Evolutionary conservation across 2,888 invertebrate genomes (phyloP), one percentile per base, ranked within the genome.

Genomic region (Hoplodrina ambigua): DNA sequence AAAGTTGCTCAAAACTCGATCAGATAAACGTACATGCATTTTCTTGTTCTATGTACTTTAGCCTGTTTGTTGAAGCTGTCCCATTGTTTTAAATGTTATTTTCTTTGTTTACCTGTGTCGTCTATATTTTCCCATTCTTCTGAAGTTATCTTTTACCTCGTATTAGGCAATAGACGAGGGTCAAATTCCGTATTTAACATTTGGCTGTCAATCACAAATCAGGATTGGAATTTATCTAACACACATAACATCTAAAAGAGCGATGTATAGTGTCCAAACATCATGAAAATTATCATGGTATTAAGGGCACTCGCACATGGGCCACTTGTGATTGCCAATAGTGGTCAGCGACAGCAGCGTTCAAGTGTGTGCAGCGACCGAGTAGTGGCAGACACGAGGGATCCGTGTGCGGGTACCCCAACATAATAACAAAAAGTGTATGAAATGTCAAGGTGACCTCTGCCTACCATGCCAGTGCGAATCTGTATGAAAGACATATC

Each of bases 391-490:
- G 30, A 8, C 64, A 19, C 17, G 17, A 53, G 4, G 0, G 11
- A n/a, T 33, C 15, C 11, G 11, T n/a, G 19, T 30, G 2, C 13
- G 19, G 7, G 15, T 46, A 17, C 11, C 46, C 15, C 7, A 6
- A 33, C 11, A 30, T 52, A 20, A n/a, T 20, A 46, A 54, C 7
- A 5, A 44, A 17, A n/a, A 62, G 15, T 25, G 2, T 17, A 56
- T 37, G 13, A 30, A n/a, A 55, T 49, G 13, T 30, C 25, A 6
- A 20, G 10, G 55, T 25, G 66, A 75, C 50, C 55, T 75, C 44
- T 33, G 56, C 67, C 67, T 75, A 44, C 55, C 71, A 66, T 56
- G 67, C 66, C 67, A 67, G 50, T 52, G 71, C 71, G 15, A 46
- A 46, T 37, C 33, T 30, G 20, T 50, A 56, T 55, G 49, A 50